Conservation (phyloP, 2,113 vertebrate genomes). For the Gadus macrocephalus region DNA sequence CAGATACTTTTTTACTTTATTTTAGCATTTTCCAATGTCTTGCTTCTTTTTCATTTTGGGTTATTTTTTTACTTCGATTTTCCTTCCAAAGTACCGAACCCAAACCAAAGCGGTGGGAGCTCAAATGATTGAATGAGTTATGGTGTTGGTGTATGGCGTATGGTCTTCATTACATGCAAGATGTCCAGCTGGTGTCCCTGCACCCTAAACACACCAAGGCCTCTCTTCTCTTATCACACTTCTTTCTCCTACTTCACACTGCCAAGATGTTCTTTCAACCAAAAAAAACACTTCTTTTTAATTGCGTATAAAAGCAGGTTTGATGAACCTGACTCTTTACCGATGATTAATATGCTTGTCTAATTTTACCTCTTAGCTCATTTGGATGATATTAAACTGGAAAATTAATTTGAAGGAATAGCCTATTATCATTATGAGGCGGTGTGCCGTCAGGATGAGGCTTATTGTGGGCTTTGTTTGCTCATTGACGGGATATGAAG, state of each 20-base stretch:
- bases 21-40: too few relatives aligned
- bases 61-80: too few relatives aligned
- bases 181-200: too few relatives aligned
- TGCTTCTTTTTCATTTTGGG: too few relatives aligned
- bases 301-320: too few relatives aligned
- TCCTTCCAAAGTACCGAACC: not conserved
- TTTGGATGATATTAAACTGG: constrained; percentile 1
- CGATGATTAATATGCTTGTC: not conserved
- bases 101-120: not conserved
- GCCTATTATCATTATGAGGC: constrained; percentile 8
- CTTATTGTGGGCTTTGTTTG: constrained; percentile 13
- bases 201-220: too few relatives aligned
- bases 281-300: too few relatives aligned
- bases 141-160: too few relatives aligned
- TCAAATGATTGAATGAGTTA: not conserved
- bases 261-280: too few relatives aligned
- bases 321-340: not conserved
- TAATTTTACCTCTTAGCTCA: not conserved
- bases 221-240: not conserved
- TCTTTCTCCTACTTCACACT: too few relatives aligned
- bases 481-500: not conserved
- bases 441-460: not conserved
- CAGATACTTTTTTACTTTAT: not conserved
- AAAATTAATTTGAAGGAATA: constrained; percentile 7
- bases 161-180: too few relatives aligned